phyloP scores from a whole-genome alignment of 2,113 vertebrate genomes.

The Ageneiosus marmoratus region DNA sequence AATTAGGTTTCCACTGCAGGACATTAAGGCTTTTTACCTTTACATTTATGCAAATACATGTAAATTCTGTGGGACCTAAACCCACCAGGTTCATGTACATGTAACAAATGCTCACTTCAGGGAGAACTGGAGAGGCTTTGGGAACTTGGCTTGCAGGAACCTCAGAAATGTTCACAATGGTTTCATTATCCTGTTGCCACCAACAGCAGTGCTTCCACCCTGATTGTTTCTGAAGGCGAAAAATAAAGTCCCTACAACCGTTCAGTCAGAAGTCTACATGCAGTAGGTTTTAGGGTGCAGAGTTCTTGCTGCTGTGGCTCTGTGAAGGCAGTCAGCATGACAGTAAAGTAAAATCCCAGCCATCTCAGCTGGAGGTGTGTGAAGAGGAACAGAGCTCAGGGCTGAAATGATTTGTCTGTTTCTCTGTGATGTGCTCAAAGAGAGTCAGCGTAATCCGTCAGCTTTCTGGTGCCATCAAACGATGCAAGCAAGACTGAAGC shows the following conservation, averaged over 20 bases:
- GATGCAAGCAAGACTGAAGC: background rate
- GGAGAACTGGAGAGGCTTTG: background rate
- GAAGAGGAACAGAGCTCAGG: background rate
- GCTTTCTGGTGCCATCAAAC: background rate
- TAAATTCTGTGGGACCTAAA: background rate
- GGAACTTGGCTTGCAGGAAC: background rate
- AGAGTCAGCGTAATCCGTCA: conserved; percentile 1
- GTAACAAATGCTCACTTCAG: background rate
- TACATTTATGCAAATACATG: background rate
- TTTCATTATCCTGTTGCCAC: background rate
- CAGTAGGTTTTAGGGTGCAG: background rate
- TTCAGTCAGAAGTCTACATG: background rate
- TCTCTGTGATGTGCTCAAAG: background rate
- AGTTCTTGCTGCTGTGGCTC: conserved; percentile 25
- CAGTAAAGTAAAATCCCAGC: conserved; percentile 39
- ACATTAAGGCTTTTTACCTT: no score
- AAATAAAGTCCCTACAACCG: background rate
- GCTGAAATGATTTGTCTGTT: conserved; percentile 4
- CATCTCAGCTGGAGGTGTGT: conserved; percentile 16
- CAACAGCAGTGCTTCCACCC: background rate
- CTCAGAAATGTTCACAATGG: background rate
- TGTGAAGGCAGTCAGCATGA: conserved; percentile 23
- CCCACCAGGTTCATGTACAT: background rate
- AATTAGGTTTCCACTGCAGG: no score
- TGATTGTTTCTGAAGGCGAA: background rate